These are phyloP conservation scores for Cerastis rubricosa DNA, from an alignment of 2,888 invertebrate species.

Conservation along the genomic window DNA sequence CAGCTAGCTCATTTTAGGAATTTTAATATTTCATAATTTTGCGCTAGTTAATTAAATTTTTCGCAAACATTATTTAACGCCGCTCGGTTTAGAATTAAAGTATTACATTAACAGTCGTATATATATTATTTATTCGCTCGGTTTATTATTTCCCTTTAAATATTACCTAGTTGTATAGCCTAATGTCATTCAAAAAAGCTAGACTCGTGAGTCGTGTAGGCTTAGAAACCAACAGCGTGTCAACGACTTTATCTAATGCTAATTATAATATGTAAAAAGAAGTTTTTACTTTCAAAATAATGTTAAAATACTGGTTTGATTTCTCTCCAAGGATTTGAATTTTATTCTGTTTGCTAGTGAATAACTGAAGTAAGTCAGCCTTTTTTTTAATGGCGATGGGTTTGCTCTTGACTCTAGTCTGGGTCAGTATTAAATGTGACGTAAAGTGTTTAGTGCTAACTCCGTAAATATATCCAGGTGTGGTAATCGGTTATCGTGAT, in stretches of 20 bases:
- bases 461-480: not conserved
- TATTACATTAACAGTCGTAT: too few species aligned
- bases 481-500: too few species aligned
- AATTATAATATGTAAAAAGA: slow-evolving; percentile 50
- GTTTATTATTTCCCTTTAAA: too few species aligned
- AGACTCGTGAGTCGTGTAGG: not conserved
- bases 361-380: not conserved
- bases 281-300: slow-evolving; percentile 50
- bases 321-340: slow-evolving; percentile 34
- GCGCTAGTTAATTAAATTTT: too few species aligned
- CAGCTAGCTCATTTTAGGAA: too few species aligned
- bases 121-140: too few species aligned
- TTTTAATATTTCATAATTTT: too few species aligned
- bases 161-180: not conserved
- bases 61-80: too few species aligned
- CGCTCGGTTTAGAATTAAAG: too few species aligned
- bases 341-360: not conserved
- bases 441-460: not conserved
- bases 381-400: too few species aligned
- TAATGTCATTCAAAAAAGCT: slow-evolving; percentile 1
- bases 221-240: not conserved
- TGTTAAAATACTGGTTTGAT: slow-evolving; percentile 30
- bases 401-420: too few species aligned
- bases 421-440: not conserved
- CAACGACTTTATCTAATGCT: slow-evolving; percentile 6